Conservation (phyloP, 2,888 invertebrate genomes). For the Coelogynopora nodosa region DNA sequence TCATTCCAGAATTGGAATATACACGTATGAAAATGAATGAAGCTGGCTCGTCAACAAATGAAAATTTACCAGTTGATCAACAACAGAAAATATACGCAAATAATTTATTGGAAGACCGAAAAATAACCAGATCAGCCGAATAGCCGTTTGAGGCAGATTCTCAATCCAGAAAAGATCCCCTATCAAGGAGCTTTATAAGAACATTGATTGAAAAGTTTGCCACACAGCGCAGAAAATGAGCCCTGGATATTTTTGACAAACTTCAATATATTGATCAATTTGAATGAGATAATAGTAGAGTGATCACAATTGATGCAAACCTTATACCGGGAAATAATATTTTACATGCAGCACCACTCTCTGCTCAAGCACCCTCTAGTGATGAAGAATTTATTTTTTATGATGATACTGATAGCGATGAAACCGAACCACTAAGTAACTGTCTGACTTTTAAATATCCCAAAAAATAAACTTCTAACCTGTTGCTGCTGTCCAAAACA, state of each 20-base stretch:
- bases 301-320: background rate
- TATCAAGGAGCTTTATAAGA: background rate
- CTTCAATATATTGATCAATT: background rate
- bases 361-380: too few relatives aligned
- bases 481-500: too few relatives aligned
- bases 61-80: background rate
- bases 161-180: background rate
- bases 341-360: too few relatives aligned
- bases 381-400: too few relatives aligned
- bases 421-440: too few relatives aligned
- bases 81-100: background rate
- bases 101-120: background rate
- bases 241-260: background rate
- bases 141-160: too few relatives aligned
- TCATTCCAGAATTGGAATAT: too few relatives aligned
- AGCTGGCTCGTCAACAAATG: background rate
- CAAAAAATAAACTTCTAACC: too few relatives aligned
- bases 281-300: background rate
- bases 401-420: too few relatives aligned
- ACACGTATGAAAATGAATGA: too few relatives aligned
- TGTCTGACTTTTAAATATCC: too few relatives aligned
- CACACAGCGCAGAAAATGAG: background rate
- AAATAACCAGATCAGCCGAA: background rate
- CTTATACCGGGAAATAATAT: background rate
- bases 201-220: background rate